Percentiles rank a stretch among this genome's conserved stretches.
Conservation (phyloP, 37 sponge, comb jelly and placozoan species). For the Hormiphora californensis region DNA sequence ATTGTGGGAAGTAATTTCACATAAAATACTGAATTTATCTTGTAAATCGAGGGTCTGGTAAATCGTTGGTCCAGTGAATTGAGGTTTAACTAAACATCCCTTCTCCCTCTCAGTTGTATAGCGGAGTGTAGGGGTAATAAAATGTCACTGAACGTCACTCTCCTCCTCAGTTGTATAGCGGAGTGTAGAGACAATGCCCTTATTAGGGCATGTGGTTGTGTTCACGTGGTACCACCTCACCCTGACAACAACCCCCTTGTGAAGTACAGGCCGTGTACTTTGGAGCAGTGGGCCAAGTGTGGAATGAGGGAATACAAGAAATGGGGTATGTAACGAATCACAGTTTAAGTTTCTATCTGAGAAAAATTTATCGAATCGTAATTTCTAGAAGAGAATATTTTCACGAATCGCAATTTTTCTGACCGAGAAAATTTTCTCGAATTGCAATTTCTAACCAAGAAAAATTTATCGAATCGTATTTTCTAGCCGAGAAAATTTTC, state of each 20-base stretch:
- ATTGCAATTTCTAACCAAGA: too few species aligned
- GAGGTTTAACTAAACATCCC: neutral
- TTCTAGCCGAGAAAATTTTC: too few species aligned
- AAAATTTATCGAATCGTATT: too few species aligned
- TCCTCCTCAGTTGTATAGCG: neutral
- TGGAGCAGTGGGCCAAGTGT: slow-evolving; percentile 35
- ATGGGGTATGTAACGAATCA: slow-evolving; percentile 15
- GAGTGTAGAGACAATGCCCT: slow-evolving; percentile 1
- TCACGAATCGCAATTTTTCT: too few species aligned
- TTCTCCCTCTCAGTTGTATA: neutral
- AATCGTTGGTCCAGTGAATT: neutral
- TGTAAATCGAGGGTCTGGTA: too few species aligned
- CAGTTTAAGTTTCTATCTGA: too few species aligned
- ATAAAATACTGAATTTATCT: too few species aligned
- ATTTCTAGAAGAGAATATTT: too few species aligned
- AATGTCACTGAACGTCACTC: too few species aligned
- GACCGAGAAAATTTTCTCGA: too few species aligned
- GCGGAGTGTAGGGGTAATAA: neutral
- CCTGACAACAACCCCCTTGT: neutral
- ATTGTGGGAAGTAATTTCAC: neutral
- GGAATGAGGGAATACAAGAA: neutral
- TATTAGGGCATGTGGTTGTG: slow-evolving; percentile 4
- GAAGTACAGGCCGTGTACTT: slow-evolving; percentile 1
- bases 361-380: too few species aligned
- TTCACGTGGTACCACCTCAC: neutral